Evolutionary conservation across 2,888 invertebrate genomes (phyloP).

Genomic region (Epirrhoe tristata): DNA sequence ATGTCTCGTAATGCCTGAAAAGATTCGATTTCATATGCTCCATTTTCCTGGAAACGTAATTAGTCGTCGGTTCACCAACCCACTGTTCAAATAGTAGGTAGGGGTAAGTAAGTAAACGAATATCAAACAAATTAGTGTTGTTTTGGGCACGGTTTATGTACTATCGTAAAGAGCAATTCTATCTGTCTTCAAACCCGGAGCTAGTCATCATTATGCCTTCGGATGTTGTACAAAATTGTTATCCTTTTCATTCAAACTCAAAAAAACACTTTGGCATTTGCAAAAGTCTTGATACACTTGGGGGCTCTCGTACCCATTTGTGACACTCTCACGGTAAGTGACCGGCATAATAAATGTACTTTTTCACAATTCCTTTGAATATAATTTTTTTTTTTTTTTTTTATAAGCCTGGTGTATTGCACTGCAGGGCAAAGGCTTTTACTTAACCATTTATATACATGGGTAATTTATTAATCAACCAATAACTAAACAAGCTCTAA

Average conservation of each 20-base stretch:
- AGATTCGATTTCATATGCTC: conserved; percentile 11
- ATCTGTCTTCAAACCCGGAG: neutral
- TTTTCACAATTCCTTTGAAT: no score
- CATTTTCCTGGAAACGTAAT: conserved; percentile 15
- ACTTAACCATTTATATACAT: no score
- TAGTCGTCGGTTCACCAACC: conserved; percentile 17
- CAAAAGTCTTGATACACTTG: neutral
- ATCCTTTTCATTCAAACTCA: neutral
- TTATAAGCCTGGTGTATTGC: no score
- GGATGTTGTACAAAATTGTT: no score
- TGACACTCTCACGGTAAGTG: no score
- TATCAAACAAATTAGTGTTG: conserved; percentile 33
- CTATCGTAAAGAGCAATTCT: conserved; percentile 1
- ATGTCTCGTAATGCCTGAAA: conserved; percentile 5
- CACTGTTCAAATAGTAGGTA: conserved; percentile 23
- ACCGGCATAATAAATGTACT: no score
- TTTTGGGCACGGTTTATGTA: conserved; percentile 25
- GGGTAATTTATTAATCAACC: no score
- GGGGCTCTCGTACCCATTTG: no score
- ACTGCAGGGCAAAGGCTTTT: no score
- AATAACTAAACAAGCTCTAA: no score
- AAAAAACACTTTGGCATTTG: neutral
- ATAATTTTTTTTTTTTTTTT: no score
- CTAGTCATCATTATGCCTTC: conserved; percentile 10
- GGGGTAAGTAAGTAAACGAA: conserved; percentile 22